Evolutionary conservation across 64 coral and sea anemone species (phyloP), one percentile per base, ranked within the genome.

Genomic region (Actinia tenebrosa): DNA sequence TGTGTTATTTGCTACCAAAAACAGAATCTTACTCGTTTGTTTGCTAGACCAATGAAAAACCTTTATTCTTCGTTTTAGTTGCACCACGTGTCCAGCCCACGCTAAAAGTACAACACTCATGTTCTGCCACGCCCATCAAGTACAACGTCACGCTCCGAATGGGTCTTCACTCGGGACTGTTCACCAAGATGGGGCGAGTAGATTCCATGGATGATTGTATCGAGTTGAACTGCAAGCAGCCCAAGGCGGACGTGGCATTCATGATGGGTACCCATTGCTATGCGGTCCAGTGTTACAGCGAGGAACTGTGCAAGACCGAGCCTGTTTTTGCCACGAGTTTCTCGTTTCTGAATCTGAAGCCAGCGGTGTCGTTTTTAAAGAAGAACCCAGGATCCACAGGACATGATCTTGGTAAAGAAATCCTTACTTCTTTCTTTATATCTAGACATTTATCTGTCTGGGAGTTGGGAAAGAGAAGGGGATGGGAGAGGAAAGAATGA

Each of bases 161-260:
- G 87, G 97, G 97, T 43, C 85, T 92, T 55, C 93, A 99, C 77
- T 94, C 97, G 45, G 97, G 97, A 20, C 79, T 92, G 23, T 99
- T 95, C 79, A 91, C 94, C 46, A 94, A 94, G 82, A 90, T 99
- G 7, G 97, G 97, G 30, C 88, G 80, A 20, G 93, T 99, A 9
- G 97, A 95, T 7, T 84, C 90, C 17, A 99, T 99, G 97, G 90
- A 92, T n/a, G 93, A 99, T 37, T 99, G 97, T 62, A 99, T 99
- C 18, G 93, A 94, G 69, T 63, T 99, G 64, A 92, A 93, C 87
- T 99, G 97, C 43, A 99, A 88, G 66, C 86, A 94, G 7, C 46
- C 68, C 46, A 88, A 90, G 20, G 89, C 89, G 18, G 97, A 99
- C 47, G 93, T 99, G 47, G 97, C 97, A 9, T 99, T 99, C 43